These are phyloP conservation scores for Corvus hawaiiensis DNA, from an alignment of 2,113 vertebrate species.

Conservation along the genomic window DNA sequence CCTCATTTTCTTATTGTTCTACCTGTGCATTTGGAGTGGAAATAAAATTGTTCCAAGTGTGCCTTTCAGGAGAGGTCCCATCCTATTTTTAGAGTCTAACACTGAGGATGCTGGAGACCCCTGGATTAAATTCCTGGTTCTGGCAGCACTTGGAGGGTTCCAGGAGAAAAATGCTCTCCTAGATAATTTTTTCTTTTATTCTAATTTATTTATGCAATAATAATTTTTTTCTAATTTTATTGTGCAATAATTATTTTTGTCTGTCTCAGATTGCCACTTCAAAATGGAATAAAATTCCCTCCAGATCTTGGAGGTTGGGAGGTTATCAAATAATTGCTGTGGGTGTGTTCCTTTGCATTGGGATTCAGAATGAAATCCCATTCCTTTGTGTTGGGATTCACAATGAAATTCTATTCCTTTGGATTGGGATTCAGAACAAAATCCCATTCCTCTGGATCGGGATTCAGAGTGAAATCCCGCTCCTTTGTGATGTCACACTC, in stretches of 20 bases:
- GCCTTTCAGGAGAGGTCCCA: background rate
- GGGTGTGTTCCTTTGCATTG: accelerated
- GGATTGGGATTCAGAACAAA: background rate
- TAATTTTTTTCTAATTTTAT: background rate
- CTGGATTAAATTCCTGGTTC: background rate
- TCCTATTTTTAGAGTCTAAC: background rate
- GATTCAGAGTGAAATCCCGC: background rate
- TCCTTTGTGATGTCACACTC: background rate
- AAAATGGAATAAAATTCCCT: background rate
- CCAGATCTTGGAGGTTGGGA: background rate
- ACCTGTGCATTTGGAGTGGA: background rate
- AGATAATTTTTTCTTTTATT: background rate
- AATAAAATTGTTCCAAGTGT: background rate
- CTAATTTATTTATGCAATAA: background rate
- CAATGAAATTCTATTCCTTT: accelerated
- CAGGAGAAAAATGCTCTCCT: background rate
- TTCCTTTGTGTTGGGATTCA: background rate
- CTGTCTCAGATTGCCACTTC: background rate
- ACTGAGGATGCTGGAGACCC: background rate
- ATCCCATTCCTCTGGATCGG: background rate
- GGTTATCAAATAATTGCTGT: background rate
- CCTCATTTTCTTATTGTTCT: background rate
- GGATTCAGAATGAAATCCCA: background rate
- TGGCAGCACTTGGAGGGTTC: background rate
- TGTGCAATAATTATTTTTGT: background rate